phyloP scores from a whole-genome alignment of 2,113 vertebrate species.

The Azemiops feae region DNA sequence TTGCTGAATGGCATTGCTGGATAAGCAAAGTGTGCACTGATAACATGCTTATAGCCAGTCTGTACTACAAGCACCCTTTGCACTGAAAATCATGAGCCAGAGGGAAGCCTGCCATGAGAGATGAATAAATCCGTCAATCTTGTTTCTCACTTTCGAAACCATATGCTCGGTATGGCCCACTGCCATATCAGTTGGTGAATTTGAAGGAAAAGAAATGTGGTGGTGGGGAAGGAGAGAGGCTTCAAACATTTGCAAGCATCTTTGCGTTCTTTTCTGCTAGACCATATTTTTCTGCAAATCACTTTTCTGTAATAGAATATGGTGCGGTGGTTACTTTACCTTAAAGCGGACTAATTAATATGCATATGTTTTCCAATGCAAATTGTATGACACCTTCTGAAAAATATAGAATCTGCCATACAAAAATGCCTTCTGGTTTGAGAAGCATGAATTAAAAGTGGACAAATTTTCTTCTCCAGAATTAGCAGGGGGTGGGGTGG shows the following conservation, averaged over 20 bases:
- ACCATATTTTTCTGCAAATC: not conserved
- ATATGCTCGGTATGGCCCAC: not conserved
- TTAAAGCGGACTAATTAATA: not conserved
- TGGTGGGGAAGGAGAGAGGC: not conserved
- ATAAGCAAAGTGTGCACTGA: conserved; percentile 19
- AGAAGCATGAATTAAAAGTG: not conserved
- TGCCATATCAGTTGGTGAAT: not conserved
- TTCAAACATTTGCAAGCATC: not conserved
- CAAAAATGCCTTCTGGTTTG: not conserved
- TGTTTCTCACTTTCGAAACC: not conserved
- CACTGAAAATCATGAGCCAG: not conserved
- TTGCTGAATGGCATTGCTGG: not conserved
- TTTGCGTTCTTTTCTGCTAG: not conserved
- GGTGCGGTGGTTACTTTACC: not conserved
- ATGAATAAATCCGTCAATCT: not conserved
- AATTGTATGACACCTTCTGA: not conserved
- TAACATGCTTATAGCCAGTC: not conserved
- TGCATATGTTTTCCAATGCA: not conserved
- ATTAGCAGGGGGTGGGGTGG: not conserved
- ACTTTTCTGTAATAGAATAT: not conserved
- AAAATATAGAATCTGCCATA: not conserved
- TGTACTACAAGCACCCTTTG: not conserved
- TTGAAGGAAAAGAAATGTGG: not conserved
- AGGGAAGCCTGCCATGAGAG: not conserved
- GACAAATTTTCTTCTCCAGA: not conserved